Evolutionary conservation across 2,797 vertebrate species (phyloP).

Genomic region (Chromobotia macracanthus): DNA sequence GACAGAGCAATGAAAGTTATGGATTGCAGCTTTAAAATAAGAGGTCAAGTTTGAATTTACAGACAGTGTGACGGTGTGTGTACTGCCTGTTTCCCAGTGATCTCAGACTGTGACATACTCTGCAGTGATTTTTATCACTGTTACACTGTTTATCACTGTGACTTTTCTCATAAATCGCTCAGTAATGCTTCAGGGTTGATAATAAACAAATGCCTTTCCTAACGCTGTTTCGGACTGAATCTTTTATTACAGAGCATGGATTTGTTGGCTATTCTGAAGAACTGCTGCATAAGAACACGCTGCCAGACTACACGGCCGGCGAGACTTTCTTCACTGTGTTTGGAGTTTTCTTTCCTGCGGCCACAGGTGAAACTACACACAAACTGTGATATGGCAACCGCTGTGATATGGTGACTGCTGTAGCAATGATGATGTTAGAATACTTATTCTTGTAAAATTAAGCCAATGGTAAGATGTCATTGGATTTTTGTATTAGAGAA

Average conservation of each 20-base stretch:
- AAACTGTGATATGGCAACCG: conserved; percentile 18
- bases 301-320: conserved; percentile 88
- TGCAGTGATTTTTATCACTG: conserved; percentile 37
- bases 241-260: conserved; percentile 81
- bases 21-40: conserved; percentile 7
- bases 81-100: not conserved
- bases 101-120: not conserved
- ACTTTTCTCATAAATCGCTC: conserved; percentile 23
- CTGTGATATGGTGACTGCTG: too few relatives aligned
- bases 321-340: conserved; percentile 97
- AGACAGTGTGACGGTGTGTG: not conserved
- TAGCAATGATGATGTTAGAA: conserved; percentile 6
- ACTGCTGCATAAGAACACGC: conserved; percentile 83
- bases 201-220: conserved; percentile 36
- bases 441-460: not conserved
- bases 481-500: too few relatives aligned
- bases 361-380: conserved; percentile 84
- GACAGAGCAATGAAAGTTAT: too few relatives aligned
- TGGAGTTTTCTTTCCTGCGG: conserved; percentile 96
- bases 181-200: conserved; percentile 28
- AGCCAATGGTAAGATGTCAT: not conserved
- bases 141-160: conserved; percentile 9
- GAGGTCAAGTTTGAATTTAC: not conserved
- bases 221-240: conserved; percentile 43
- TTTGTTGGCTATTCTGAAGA: conserved; percentile 88